Percentiles rank a stretch among this genome's conserved stretches.
Conservation (phyloP, 37 sponge, comb jelly and placozoan genomes). For the Spongia lamella region DNA sequence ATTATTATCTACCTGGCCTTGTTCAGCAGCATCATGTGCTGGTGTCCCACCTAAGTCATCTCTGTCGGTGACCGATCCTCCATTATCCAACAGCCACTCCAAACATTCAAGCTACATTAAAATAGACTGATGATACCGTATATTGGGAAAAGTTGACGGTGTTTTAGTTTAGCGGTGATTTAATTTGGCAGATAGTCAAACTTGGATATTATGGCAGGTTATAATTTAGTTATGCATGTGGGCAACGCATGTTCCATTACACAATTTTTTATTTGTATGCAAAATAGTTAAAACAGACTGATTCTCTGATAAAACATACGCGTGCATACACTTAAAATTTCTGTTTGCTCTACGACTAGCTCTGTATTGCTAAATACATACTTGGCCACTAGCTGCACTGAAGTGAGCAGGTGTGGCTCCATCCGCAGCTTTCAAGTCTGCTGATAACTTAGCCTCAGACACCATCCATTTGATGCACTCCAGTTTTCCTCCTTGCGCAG, state of each 20-base stretch:
- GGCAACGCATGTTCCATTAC: too few species aligned
- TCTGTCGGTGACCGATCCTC: constrained; percentile 47
- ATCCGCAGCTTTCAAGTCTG: constrained; percentile 56
- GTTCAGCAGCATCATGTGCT: constrained; percentile 88
- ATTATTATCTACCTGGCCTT: constrained; percentile 67
- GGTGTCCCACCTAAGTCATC: constrained; percentile 84
- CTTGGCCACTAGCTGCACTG: constrained; percentile 88
- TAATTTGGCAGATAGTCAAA: too few species aligned
- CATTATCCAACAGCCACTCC: constrained; percentile 76
- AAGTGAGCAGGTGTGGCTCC: constrained; percentile 91
- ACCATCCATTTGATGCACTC: constrained; percentile 70
- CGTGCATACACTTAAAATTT: background rate
- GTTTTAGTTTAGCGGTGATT: too few species aligned
- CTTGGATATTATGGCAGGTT: too few species aligned
- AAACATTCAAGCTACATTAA: constrained; percentile 48
- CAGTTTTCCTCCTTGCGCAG: constrained; percentile 78
- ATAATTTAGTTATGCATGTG: too few species aligned
- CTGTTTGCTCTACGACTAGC: background rate
- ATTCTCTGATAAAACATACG: constrained; percentile 9
- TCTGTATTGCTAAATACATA: constrained; percentile 2
- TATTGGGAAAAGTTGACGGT: background rate
- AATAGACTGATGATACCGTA: background rate
- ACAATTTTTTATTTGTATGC: too few species aligned
- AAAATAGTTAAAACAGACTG: background rate
- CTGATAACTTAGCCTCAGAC: constrained; percentile 27